Conservation (phyloP, 2,888 invertebrate species). For the Trichogramma dendrolimi region DNA sequence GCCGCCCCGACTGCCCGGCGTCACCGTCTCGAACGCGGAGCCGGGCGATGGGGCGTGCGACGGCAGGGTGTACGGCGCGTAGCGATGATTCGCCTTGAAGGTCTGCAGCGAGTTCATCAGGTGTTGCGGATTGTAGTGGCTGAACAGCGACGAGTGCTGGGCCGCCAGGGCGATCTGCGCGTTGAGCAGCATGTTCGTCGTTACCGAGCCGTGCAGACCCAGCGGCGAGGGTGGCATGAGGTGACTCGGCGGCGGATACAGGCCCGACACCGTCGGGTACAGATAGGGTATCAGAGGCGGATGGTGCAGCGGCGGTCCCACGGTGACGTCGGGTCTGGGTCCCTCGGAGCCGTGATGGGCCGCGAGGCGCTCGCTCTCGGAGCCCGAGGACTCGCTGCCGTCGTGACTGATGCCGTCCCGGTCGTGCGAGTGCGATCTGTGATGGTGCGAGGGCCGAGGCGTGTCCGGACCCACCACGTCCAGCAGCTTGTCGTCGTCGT, state of each 20-base stretch:
- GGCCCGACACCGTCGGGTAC: constrained; percentile 73
- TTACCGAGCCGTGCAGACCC: constrained; percentile 66
- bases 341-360: constrained; percentile 51
- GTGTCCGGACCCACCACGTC: constrained; percentile 88
- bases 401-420: constrained; percentile 45
- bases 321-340: constrained; percentile 88
- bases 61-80: constrained; percentile 84
- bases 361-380: constrained; percentile 56
- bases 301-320: constrained; percentile 89
- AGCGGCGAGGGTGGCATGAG: constrained; percentile 69
- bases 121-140: constrained; percentile 63
- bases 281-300: constrained; percentile 82
- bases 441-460: constrained; percentile 61
- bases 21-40: constrained; percentile 86
- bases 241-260: constrained; percentile 66
- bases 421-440: constrained; percentile 43
- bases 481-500: constrained; percentile 79
- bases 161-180: constrained; percentile 83
- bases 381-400: constrained; percentile 49
- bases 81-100: constrained; percentile 69
- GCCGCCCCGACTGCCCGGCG: constrained; percentile 63
- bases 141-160: constrained; percentile 74
- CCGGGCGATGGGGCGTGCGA: constrained; percentile 67
- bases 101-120: constrained; percentile 66
- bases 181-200: constrained; percentile 82